Percentiles rank a stretch among this genome's conserved stretches.
phyloP scores from a whole-genome alignment of 30 jellyfish, hydroid and myxozoan species.

The Sanderia malayensis region DNA sequence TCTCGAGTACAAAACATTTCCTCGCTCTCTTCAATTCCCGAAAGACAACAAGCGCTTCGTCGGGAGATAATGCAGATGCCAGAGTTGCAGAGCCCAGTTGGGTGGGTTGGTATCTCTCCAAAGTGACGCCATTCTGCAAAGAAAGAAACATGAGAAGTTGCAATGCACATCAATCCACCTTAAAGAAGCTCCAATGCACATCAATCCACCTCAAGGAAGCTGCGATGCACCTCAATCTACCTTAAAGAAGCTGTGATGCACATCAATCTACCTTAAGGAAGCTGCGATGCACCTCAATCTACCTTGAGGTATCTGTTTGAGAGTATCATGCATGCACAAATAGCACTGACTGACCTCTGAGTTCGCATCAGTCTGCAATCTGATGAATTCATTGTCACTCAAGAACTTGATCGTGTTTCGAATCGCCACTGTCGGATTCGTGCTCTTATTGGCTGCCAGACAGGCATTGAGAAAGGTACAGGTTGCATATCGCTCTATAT shows the following conservation, averaged over 20 bases:
- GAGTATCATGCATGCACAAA: no score
- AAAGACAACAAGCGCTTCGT: conserved; percentile 89
- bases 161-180: no score
- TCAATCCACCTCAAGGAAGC: no score
- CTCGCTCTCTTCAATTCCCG: conserved; percentile 85
- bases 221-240: no score
- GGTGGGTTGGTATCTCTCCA: conserved; percentile 58
- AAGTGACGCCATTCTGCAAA: background rate
- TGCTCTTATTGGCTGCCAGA: conserved; percentile 38
- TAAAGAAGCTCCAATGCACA: no score
- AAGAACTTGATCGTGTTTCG: conserved; percentile 64
- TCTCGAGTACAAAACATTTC: conserved; percentile 83
- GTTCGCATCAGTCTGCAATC: conserved; percentile 2
- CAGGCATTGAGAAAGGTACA: conserved; percentile 82
- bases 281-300: no score
- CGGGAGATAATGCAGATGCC: conserved; percentile 92
- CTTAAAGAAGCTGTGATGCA: no score
- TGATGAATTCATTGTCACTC: conserved; percentile 77
- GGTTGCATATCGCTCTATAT: conserved; percentile 76
- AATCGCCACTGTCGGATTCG: conserved; percentile 53
- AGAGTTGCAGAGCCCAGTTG: conserved; percentile 95
- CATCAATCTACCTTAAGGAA: no score
- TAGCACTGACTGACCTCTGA: no score
- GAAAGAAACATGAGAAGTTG: no score
- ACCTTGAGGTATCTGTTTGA: no score